Evolutionary conservation across 1,140 invertebrate species (phyloP), one percentile per base, ranked within the genome.

Genomic region (Dinoponera quadriceps): DNA sequence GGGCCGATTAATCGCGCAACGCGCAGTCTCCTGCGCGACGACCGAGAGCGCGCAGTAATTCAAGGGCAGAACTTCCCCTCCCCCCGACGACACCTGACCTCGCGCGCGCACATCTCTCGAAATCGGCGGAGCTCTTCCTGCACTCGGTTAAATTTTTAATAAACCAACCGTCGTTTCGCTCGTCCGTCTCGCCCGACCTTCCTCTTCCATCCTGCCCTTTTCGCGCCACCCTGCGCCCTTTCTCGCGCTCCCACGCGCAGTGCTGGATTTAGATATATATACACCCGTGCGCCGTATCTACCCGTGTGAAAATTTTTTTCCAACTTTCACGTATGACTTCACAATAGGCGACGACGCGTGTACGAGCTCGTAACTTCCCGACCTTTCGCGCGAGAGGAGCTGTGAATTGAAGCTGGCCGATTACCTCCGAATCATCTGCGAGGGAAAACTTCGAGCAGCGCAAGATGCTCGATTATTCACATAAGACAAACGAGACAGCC

Each of bases 81-180:
- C 33, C 59, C 54, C 18, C 55, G 29, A 16, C 62, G 22, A 78
- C 69, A 55, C 63, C 69, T 78, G 18, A 49, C 51, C n/a, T n/a
- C 29, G 29, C 62, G n/a, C 49, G 54, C 38, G 38, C 38, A 9
- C 11, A 1, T 44, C 38, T 78, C 29, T 69, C 29, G 33, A 57
- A 80, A 80, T 80, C 63, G 75, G 22, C 75, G 38, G 44, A 55
- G 68, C 51, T 55, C 29, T 78, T 78, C 63, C 49, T 57, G 49
- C 63, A 44, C 63, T 68, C 65, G 51, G 57, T 29, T 80, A 80
- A 29, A 57, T 80, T 80, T 80, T 80, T 80, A 80, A 80, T 80
- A 71, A 87, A 86, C 86, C 80, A 83, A 87, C 80, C 74, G 71
- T 83, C 66, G 71, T 83, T 60, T 85, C 33, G 59, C 66, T 68